A percentile compares a stretch with the other conserved stretches of the same genome.
Evolutionary conservation across 2,797 vertebrate genomes (phyloP).

Genomic region (Lophius americanus): DNA sequence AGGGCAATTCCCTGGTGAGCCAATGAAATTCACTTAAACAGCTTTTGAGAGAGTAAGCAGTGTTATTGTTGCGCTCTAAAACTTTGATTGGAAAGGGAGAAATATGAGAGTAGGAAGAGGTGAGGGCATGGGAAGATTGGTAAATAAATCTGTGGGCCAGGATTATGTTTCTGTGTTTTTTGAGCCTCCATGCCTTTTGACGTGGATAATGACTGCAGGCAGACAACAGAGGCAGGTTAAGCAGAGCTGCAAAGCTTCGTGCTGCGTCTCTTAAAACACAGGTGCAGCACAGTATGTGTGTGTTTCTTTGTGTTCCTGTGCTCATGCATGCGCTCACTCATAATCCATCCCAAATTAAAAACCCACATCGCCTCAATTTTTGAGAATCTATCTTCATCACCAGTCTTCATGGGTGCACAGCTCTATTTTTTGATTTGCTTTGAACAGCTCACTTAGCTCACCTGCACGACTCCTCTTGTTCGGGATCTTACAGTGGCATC

Average conservation of each 20-base stretch:
- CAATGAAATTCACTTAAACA: slow-evolving; percentile 84
- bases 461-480: slow-evolving; percentile 33
- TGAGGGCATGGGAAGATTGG: slow-evolving; percentile 57
- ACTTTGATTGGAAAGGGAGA: slow-evolving; percentile 78
- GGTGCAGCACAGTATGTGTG: neutral
- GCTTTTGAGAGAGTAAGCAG: slow-evolving; percentile 84
- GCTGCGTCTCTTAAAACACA: slow-evolving; percentile 41
- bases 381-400: slow-evolving; percentile 62
- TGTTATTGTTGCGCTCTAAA: slow-evolving; percentile 81
- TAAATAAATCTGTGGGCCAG: slow-evolving; percentile 74
- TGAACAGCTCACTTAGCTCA: slow-evolving; percentile 18
- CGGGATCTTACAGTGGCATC: slow-evolving; percentile 43
- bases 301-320: neutral
- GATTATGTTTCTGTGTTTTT: slow-evolving; percentile 56
- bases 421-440: slow-evolving; percentile 15
- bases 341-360: slow-evolving; percentile 40
- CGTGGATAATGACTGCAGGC: slow-evolving; percentile 51
- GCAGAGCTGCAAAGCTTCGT: slow-evolving; percentile 24
- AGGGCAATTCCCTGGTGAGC: slow-evolving; percentile 81
- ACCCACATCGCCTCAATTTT: slow-evolving; percentile 55
- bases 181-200: slow-evolving; percentile 50
- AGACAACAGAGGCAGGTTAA: slow-evolving; percentile 48
- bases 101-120: slow-evolving; percentile 54
- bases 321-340: neutral
- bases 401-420: slow-evolving; percentile 23